phyloP scores from a whole-genome alignment of 2,113 vertebrate species.

The Dryoscopus gambensis region DNA sequence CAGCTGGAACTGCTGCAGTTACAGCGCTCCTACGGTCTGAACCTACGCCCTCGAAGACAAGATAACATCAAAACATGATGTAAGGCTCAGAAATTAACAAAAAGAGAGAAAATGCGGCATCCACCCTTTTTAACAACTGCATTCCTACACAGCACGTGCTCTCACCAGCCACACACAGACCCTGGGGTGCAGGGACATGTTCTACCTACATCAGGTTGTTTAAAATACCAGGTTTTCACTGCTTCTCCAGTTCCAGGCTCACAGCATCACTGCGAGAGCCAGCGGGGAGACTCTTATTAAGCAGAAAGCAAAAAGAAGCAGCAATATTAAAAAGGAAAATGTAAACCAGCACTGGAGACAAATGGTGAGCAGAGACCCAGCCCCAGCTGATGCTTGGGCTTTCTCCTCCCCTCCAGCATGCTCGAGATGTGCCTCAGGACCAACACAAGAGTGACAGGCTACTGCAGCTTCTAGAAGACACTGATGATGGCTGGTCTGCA shows the following conservation, averaged over 20 bases:
- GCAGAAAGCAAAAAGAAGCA: neutral
- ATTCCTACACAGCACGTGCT: neutral
- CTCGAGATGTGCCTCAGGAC: neutral
- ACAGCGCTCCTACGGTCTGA: accelerated
- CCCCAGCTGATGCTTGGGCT: neutral
- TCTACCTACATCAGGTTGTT: neutral
- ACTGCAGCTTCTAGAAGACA: neutral
- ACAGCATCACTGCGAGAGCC: neutral
- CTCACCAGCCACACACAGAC: neutral
- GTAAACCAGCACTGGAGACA: neutral
- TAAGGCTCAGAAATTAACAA: neutral
- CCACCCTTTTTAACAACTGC: neutral
- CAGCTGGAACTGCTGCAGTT: neutral
- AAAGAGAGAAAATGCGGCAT: neutral
- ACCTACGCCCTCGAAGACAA: neutral
- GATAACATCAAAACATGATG: neutral
- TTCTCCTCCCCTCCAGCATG: neutral
- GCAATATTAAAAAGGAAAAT: neutral
- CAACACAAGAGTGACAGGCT: neutral
- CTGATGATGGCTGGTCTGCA: neutral
- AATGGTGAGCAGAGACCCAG: neutral
- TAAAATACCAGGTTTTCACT: neutral
- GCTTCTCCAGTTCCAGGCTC: neutral
- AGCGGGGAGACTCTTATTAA: neutral
- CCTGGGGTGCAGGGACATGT: neutral